Conservation (phyloP, 1,140 invertebrate genomes). For the Zaprionus gabonicus region DNA sequence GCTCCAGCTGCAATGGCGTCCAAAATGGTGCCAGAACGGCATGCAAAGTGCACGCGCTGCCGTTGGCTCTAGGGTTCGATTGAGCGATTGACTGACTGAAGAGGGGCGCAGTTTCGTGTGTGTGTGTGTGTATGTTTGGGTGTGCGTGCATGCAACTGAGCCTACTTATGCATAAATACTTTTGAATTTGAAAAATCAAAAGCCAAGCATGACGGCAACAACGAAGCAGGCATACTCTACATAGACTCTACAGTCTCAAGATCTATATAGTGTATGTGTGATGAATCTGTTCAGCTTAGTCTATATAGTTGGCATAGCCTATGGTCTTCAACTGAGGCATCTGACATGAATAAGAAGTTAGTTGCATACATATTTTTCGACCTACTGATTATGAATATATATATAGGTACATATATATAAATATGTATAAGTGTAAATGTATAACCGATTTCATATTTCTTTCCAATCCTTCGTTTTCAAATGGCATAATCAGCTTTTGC, state of each 20-base stretch:
- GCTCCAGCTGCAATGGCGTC: neutral
- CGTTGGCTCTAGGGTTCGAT: neutral
- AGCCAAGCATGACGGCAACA: neutral
- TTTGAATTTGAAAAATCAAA: constrained; percentile 1
- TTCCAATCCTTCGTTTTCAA: no score
- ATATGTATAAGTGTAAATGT: no score
- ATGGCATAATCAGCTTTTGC: no score
- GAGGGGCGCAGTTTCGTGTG: neutral
- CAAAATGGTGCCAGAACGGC: constrained; percentile 1
- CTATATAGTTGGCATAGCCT: neutral
- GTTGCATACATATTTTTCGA: neutral
- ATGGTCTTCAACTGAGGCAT: neutral
- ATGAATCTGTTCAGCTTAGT: no score
- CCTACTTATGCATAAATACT: constrained; percentile 6
- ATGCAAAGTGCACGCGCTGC: constrained; percentile 6
- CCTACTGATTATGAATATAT: neutral
- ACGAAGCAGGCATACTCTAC: neutral
- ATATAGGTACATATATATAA: neutral
- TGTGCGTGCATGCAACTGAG: neutral
- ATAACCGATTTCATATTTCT: no score
- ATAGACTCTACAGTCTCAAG: neutral
- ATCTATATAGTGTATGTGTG: neutral
- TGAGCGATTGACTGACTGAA: constrained; percentile 6
- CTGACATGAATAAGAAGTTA: no score
- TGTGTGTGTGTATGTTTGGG: no score